A percentile compares a stretch with the other conserved stretches of the same genome.
Evolutionary conservation across 2,797 vertebrate genomes (phyloP).

Genomic region (Manis pentadactyla): DNA sequence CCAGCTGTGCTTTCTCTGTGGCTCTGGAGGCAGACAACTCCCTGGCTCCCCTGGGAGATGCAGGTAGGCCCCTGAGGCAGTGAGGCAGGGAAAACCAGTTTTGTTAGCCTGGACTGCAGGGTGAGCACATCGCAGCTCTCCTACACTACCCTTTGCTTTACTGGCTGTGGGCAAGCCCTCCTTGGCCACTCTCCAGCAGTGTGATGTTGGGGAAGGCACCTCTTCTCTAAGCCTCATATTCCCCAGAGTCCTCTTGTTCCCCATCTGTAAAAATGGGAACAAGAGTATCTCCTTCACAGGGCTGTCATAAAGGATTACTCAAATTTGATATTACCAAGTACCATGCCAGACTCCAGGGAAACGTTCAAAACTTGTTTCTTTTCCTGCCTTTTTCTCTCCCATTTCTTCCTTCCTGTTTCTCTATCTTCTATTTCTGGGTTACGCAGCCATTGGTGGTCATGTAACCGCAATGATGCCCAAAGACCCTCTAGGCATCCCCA

Average conservation of each 20-base stretch:
- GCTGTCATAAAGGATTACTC: not conserved
- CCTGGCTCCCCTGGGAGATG: not conserved
- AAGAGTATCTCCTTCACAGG: not conserved
- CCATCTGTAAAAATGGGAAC: not conserved
- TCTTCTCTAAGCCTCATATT: not conserved
- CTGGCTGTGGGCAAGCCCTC: not conserved
- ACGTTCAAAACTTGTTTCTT: conserved; percentile 2
- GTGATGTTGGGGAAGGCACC: not conserved
- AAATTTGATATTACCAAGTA: not conserved
- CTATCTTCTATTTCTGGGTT: conserved; percentile 59
- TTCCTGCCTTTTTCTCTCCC: not conserved
- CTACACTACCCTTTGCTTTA: not conserved
- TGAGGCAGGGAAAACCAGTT: not conserved
- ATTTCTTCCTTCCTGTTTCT: conserved; percentile 51
- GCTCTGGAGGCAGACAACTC: not conserved
- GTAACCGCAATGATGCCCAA: not conserved
- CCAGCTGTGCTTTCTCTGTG: not conserved
- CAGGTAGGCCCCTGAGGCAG: not conserved
- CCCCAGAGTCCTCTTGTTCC: not conserved
- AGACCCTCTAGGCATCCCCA: not conserved
- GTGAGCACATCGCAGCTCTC: not conserved
- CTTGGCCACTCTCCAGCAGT: not conserved
- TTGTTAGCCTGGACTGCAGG: not conserved
- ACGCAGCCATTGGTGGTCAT: not conserved
- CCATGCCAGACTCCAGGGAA: not conserved